Evolutionary conservation across 2,113 vertebrate species (phyloP).

Genomic region (Oncorhynchus kisutch): DNA sequence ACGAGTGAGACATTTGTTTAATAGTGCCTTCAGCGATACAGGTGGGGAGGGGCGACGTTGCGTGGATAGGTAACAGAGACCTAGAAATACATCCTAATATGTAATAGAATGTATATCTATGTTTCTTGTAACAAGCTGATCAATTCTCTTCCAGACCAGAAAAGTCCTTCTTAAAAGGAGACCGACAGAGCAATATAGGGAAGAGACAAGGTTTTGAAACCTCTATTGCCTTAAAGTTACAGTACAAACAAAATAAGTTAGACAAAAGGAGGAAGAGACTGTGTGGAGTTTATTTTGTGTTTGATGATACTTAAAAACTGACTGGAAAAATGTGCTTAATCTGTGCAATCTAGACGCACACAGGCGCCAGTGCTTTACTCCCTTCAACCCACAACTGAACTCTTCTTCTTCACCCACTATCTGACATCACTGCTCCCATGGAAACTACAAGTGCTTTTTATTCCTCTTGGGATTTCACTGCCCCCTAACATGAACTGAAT

Average conservation of each 20-base stretch:
- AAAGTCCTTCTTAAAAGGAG: constrained; percentile 5
- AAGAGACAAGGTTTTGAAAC: constrained; percentile 3
- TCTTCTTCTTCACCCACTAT: constrained; percentile 28
- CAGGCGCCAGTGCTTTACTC: not conserved
- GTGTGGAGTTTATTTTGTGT: not conserved
- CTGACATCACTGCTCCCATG: constrained; percentile 11
- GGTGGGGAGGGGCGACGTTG: not conserved
- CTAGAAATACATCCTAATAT: not conserved
- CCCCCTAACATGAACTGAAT: constrained; percentile 47
- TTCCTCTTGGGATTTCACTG: constrained; percentile 1
- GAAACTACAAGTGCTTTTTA: constrained; percentile 36
- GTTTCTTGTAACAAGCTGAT: not conserved
- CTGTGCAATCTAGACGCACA: not conserved
- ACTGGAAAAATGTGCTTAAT: not conserved
- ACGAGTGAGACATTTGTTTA: constrained; percentile 24
- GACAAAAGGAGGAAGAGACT: not conserved
- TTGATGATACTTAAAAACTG: not conserved
- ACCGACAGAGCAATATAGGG: constrained; percentile 7
- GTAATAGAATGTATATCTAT: not conserved
- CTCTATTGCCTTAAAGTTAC: constrained; percentile 21
- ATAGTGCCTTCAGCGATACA: constrained; percentile 61
- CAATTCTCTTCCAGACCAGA: not conserved
- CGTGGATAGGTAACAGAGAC: not conserved
- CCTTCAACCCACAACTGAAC: not conserved
- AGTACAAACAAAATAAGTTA: not conserved